Percentiles rank a stretch among this genome's conserved stretches.
Conservation (phyloP, 2,888 invertebrate genomes). For the Theodoxus fluviatilis region DNA sequence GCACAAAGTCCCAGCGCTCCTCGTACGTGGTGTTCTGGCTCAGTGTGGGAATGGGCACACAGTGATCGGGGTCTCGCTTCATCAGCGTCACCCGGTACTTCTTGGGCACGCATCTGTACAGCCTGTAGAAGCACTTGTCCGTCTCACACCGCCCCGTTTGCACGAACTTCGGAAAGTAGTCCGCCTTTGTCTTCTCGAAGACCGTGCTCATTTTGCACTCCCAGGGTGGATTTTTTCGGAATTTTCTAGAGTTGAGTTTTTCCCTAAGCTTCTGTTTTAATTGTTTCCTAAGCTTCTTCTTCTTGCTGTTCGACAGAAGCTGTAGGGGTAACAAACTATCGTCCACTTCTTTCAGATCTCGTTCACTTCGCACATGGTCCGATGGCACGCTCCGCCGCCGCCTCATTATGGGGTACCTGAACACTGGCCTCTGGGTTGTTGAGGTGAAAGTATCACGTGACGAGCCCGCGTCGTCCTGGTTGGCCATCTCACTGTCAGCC, state of each 20-base stretch:
- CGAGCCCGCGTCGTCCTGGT: background rate
- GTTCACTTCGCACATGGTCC: background rate
- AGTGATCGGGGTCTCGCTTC: constrained; percentile 49
- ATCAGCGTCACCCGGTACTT: constrained; percentile 54
- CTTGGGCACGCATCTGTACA: constrained; percentile 54
- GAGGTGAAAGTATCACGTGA: background rate
- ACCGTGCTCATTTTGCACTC: constrained; percentile 46
- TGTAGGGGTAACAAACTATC: constrained; percentile 25
- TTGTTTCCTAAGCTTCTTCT: constrained; percentile 30
- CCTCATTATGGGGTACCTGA: constrained; percentile 23
- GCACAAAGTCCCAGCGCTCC: constrained; percentile 50
- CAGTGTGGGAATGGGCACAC: constrained; percentile 53
- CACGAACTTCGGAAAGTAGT: constrained; percentile 51
- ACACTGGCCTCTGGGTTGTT: too few species aligned
- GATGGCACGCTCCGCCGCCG: constrained; percentile 23
- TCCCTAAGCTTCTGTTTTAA: constrained; percentile 31
- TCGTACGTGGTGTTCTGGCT: constrained; percentile 49
- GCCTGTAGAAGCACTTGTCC: constrained; percentile 52
- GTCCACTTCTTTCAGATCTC: constrained; percentile 22
- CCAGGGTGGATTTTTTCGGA: constrained; percentile 53
- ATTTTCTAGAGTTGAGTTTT: constrained; percentile 29
- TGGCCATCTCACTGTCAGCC: constrained; percentile 6
- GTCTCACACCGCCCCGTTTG: constrained; percentile 48
- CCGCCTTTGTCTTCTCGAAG: constrained; percentile 44
- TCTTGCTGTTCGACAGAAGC: constrained; percentile 26